These are phyloP conservation scores for Hyperopisus bebe DNA, from an alignment of 2,113 vertebrate genomes.

Conservation along the genomic window DNA sequence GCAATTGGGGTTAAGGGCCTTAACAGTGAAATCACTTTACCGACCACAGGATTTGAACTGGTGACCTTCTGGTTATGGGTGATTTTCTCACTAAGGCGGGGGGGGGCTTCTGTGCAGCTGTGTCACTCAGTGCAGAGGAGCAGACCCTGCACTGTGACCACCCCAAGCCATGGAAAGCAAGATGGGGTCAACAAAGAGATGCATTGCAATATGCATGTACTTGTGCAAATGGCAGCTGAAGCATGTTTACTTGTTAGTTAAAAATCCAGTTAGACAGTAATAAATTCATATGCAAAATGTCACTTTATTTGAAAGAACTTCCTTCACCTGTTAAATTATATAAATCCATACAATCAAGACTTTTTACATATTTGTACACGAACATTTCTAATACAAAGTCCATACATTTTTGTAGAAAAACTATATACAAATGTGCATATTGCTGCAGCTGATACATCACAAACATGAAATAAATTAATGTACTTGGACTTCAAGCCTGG, in stretches of 20 bases:
- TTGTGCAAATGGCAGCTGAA: not conserved
- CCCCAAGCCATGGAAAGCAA: not conserved
- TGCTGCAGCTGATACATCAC: conserved; percentile 15
- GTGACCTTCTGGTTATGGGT: not conserved
- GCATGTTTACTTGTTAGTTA: not conserved
- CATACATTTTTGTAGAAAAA: conserved; percentile 11
- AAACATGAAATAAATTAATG: conserved; percentile 10
- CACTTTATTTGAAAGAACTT: not conserved
- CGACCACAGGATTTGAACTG: not conserved
- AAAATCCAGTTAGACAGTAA: not conserved
- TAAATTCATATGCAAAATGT: not conserved
- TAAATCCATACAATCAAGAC: conserved; percentile 14
- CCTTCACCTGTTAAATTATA: not conserved
- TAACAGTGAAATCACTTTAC: not conserved
- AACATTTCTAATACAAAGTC: not conserved
- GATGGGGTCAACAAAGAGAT: not conserved
- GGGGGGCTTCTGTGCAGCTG: not conserved
- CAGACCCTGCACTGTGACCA: not conserved
- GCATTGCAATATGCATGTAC: not conserved
- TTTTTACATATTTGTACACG: not conserved
- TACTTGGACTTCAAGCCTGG: not conserved
- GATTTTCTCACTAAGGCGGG: not conserved
- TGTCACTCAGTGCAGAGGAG: not conserved
- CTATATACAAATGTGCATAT: conserved; percentile 16
- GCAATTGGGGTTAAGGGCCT: not conserved